Evolutionary conservation across 2,113 vertebrate species (phyloP).

Genomic region (Odocoileus hemionus): DNA sequence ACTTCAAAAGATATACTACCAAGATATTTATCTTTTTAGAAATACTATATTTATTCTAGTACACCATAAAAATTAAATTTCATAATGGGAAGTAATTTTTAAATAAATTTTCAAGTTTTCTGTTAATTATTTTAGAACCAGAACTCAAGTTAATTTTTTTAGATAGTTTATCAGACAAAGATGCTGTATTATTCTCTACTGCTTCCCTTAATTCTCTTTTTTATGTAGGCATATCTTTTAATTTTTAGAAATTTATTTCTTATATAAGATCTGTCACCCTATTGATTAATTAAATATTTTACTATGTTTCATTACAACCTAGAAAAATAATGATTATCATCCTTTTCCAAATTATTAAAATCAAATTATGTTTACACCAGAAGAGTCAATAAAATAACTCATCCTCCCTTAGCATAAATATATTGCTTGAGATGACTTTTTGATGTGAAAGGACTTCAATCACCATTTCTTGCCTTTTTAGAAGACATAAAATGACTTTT

Average conservation of each 20-base stretch:
- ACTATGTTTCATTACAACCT: background rate
- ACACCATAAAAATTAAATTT: background rate
- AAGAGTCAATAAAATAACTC: background rate
- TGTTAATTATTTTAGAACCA: background rate
- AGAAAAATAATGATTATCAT: background rate
- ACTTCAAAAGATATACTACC: background rate
- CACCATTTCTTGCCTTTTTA: background rate
- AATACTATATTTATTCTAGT: background rate
- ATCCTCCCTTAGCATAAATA: background rate
- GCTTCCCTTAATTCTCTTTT: background rate
- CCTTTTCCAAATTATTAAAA: background rate
- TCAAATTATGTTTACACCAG: background rate
- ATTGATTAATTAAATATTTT: background rate
- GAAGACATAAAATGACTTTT: background rate
- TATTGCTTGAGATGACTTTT: background rate
- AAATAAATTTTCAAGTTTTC: background rate
- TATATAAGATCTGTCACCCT: background rate
- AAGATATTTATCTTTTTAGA: background rate
- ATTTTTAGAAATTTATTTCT: background rate
- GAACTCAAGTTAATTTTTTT: background rate
- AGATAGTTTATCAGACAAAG: background rate
- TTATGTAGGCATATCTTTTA: background rate
- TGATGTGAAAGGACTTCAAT: background rate
- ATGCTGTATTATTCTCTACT: background rate
- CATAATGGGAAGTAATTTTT: background rate